Conservation (phyloP, 2,113 vertebrate genomes). For the Murina feae region DNA sequence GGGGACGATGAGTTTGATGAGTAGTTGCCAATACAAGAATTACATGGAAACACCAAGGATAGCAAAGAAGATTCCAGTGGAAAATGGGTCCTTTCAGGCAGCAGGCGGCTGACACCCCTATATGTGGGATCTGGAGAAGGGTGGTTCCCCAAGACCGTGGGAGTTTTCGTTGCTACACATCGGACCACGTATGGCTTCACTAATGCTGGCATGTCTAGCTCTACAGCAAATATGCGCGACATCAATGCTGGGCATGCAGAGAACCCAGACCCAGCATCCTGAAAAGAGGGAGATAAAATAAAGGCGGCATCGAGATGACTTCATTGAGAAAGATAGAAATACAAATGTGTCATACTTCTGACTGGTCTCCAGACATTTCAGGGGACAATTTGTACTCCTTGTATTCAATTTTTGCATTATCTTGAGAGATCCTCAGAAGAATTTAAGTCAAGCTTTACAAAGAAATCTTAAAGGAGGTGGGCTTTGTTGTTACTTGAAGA, state of each 20-base stretch:
- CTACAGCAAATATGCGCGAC: background rate
- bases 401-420: slow-evolving; percentile 91
- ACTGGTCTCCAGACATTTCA: slow-evolving; percentile 88
- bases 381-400: slow-evolving; percentile 86
- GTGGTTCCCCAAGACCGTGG: slow-evolving; percentile 91
- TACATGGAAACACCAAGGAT: slow-evolving; percentile 73
- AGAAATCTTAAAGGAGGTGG: slow-evolving; percentile 91
- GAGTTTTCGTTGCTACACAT: slow-evolving; percentile 87
- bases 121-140: slow-evolving; percentile 88
- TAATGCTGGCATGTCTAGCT: background rate
- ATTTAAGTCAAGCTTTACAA: slow-evolving; percentile 92
- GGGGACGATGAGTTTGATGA: slow-evolving; percentile 85
- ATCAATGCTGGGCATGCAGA: background rate
- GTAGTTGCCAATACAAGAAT: slow-evolving; percentile 88
- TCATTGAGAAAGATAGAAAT: slow-evolving; percentile 88
- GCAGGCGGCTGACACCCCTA: slow-evolving; percentile 83
- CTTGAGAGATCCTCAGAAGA: slow-evolving; percentile 89
- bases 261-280: slow-evolving; percentile 33
- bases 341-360: slow-evolving; percentile 90
- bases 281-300: slow-evolving; percentile 86
- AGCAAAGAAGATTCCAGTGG: background rate
- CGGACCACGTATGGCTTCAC: slow-evolving; percentile 83
- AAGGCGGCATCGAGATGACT: slow-evolving; percentile 78
- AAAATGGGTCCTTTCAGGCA: background rate
- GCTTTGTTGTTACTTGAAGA: slow-evolving; percentile 92